Percentiles rank a stretch among this genome's conserved stretches.
These are phyloP conservation scores for Galeruca laticollis DNA, from an alignment of 2,888 invertebrate species.

Conservation along the genomic window DNA sequence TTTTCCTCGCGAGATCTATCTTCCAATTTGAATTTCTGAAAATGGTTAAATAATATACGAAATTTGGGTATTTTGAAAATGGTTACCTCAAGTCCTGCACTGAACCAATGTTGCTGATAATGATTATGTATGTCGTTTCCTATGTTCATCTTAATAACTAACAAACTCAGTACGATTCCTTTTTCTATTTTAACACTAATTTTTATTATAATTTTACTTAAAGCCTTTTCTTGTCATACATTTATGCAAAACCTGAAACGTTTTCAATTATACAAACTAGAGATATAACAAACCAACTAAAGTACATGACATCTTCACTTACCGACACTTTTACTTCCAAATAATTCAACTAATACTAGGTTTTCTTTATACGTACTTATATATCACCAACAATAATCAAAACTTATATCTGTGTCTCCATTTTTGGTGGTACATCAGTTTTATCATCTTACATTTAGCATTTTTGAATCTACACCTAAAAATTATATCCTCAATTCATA, in stretches of 20 bases:
- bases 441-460: conserved; percentile 9
- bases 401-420: conserved; percentile 10
- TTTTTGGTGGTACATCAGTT: conserved; percentile 7
- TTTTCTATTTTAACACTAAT: background rate
- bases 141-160: conserved; percentile 56
- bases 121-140: conserved; percentile 60
- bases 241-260: conserved; percentile 2
- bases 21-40: conserved; percentile 64
- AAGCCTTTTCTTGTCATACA: conserved; percentile 8
- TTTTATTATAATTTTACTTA: conserved; percentile 4
- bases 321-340: background rate
- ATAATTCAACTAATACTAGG: background rate
- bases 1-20: conserved; percentile 65
- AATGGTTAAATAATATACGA: conserved; percentile 24
- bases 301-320: background rate
- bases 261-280: background rate
- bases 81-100: conserved; percentile 63
- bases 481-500: too few relatives aligned
- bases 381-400: background rate
- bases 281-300: background rate
- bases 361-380: background rate
- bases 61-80: background rate
- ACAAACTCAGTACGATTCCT: conserved; percentile 5
- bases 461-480: conserved; percentile 3
- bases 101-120: conserved; percentile 66